phyloP scores from a whole-genome alignment of 2,113 vertebrate genomes.

The Mohoua ochrocephala region DNA sequence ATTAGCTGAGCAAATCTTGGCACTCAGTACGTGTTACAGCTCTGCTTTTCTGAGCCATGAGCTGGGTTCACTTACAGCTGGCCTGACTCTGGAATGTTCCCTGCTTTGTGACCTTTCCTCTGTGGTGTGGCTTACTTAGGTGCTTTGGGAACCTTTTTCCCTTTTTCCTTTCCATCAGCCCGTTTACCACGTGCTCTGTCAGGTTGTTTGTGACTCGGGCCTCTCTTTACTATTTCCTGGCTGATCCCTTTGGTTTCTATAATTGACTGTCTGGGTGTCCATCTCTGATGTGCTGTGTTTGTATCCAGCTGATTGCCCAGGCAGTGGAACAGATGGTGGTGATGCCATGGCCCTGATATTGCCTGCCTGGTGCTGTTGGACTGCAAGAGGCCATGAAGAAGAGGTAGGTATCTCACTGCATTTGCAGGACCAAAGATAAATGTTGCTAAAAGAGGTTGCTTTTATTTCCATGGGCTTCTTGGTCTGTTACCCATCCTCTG shows the following conservation, averaged over 20 bases:
- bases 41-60: neutral
- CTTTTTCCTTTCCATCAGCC: neutral
- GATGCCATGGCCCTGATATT: neutral
- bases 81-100: neutral
- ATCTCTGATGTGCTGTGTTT: neutral
- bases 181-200: neutral
- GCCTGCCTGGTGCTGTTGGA: neutral
- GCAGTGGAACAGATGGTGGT: neutral
- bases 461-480: neutral
- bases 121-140: neutral
- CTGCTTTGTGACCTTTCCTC: neutral
- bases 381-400: neutral
- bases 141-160: neutral
- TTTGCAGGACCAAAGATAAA: neutral
- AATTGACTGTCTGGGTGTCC: neutral
- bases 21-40: rapidly evolving
- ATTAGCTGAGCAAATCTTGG: neutral
- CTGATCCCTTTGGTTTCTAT: neutral
- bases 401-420: neutral
- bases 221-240: neutral
- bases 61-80: neutral
- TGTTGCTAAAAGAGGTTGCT: neutral
- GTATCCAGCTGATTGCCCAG: neutral
- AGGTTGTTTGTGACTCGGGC: neutral
- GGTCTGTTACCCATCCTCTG: neutral